These are phyloP conservation scores for Cheilosia soror DNA, from an alignment of 2,888 invertebrate species.

Conservation along the genomic window DNA sequence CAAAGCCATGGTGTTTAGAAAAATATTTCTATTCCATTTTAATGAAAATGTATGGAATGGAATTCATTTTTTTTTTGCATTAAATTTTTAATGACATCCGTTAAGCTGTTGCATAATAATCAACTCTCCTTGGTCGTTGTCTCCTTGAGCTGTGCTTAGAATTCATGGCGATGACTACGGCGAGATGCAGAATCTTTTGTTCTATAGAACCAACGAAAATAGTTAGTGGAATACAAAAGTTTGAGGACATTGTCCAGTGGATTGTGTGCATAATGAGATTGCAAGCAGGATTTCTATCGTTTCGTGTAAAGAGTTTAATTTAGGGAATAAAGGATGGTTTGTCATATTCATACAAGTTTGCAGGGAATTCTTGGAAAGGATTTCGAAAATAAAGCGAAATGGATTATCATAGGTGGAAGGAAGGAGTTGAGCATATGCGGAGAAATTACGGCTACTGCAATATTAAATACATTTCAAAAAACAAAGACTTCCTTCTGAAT, in stretches of 20 bases:
- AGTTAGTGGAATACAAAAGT: not conserved
- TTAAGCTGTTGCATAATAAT: conserved; percentile 60
- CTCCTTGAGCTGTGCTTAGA: conserved; percentile 47
- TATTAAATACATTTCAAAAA: too few species aligned
- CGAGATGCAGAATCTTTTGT: not conserved
- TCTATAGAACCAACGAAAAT: not conserved
- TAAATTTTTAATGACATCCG: conserved; percentile 49
- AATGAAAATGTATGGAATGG: not conserved
- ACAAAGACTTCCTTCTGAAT: too few species aligned
- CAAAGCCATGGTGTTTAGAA: conserved; percentile 10
- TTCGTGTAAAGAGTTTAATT: not conserved
- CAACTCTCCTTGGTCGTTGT: conserved; percentile 20
- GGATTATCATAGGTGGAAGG: too few species aligned
- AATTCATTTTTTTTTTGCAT: conserved; percentile 10
- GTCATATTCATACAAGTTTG: not conserved
- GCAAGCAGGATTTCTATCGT: not conserved
- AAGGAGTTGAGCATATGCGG: too few species aligned
- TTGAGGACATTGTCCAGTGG: conserved; percentile 23
- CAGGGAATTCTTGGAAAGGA: too few species aligned
- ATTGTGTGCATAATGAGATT: conserved; percentile 24
- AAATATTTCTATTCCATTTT: conserved; percentile 38
- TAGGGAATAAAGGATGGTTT: not conserved
- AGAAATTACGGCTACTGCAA: too few species aligned
- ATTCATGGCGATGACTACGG: conserved; percentile 26
- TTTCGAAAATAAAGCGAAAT: too few species aligned